Percentiles rank a stretch among this genome's conserved stretches.
Evolutionary conservation across 2,888 invertebrate species (phyloP).

Genomic region (Apamea epomidion): DNA sequence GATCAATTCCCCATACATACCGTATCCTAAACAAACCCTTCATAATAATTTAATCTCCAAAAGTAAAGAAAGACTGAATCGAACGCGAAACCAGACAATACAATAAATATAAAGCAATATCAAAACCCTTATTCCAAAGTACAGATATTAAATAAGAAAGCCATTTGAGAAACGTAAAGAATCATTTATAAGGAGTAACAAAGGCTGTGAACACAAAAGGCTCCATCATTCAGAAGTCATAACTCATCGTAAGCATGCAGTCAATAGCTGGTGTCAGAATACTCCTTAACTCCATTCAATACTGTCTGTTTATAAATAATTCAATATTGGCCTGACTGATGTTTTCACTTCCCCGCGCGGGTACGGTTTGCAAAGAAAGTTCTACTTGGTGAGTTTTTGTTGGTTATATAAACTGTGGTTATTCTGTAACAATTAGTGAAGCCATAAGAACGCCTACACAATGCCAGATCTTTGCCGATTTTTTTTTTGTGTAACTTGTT

Average conservation of each 20-base stretch:
- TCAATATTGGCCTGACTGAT: constrained; percentile 82
- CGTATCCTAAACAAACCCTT: neutral
- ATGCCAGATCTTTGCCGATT: neutral
- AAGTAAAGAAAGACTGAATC: neutral
- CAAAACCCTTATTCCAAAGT: constrained; percentile 36
- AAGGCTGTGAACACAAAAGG: constrained; percentile 77
- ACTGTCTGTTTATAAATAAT: constrained; percentile 86
- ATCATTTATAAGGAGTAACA: constrained; percentile 78
- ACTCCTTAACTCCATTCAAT: constrained; percentile 82
- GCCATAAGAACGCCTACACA: too few species aligned
- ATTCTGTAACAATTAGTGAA: neutral
- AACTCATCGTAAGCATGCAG: constrained; percentile 82
- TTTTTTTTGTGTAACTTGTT: neutral
- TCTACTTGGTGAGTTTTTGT: constrained; percentile 1
- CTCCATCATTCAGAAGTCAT: constrained; percentile 86
- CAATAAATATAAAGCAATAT: constrained; percentile 47
- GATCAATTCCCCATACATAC: neutral
- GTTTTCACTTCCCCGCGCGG: constrained; percentile 69
- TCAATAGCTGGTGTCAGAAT: constrained; percentile 88
- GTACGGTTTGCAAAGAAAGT: constrained; percentile 66
- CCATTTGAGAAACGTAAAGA: constrained; percentile 71
- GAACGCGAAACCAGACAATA: constrained; percentile 11
- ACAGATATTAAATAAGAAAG: constrained; percentile 63
- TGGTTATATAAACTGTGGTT: neutral
- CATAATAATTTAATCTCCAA: neutral